Evolutionary conservation across 30 jellyfish, hydroid and myxozoan species (phyloP).

Genomic region (Hydractinia symbiolongicarpus): DNA sequence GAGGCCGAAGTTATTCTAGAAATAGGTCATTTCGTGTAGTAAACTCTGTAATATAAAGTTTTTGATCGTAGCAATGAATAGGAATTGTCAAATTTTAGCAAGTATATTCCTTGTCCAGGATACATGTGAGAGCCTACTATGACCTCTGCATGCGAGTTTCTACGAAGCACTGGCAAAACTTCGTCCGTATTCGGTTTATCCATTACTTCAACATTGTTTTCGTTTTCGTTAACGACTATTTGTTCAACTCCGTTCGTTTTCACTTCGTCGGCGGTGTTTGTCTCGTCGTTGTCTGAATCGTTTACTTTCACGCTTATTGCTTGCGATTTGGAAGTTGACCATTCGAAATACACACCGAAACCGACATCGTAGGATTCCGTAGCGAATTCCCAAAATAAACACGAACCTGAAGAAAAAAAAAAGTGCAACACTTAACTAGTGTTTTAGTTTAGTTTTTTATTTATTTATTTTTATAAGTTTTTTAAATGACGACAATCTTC

Average conservation of each 20-base stretch:
- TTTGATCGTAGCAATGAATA: conserved; percentile 83
- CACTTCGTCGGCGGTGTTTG: not conserved
- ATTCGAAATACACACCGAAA: conserved; percentile 87
- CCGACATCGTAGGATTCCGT: conserved; percentile 90
- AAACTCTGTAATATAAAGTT: conserved; percentile 86
- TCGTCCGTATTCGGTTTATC: conserved; percentile 57
- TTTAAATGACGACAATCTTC: too few species aligned
- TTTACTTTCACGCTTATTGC: conserved; percentile 36
- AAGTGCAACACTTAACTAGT: not conserved
- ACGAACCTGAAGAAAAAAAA: conserved; percentile 51
- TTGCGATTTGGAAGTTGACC: conserved; percentile 55
- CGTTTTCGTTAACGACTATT: conserved; percentile 34
- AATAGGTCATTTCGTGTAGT: conserved; percentile 59
- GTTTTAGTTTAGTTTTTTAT: too few species aligned
- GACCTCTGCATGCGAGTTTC: conserved; percentile 95
- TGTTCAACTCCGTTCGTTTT: conserved; percentile 24
- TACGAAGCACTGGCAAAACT: conserved; percentile 83
- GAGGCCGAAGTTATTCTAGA: not conserved
- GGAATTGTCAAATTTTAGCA: conserved; percentile 89
- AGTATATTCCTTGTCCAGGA: conserved; percentile 95
- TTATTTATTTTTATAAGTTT: too few species aligned
- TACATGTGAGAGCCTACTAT: conserved; percentile 90
- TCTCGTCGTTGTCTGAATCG: conserved; percentile 28
- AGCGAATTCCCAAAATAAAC: conserved; percentile 96
- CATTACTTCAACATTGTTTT: conserved; percentile 18